Evolutionary conservation across 2,797 vertebrate genomes (phyloP).

Genomic region (Yasuhikotakia modesta): DNA sequence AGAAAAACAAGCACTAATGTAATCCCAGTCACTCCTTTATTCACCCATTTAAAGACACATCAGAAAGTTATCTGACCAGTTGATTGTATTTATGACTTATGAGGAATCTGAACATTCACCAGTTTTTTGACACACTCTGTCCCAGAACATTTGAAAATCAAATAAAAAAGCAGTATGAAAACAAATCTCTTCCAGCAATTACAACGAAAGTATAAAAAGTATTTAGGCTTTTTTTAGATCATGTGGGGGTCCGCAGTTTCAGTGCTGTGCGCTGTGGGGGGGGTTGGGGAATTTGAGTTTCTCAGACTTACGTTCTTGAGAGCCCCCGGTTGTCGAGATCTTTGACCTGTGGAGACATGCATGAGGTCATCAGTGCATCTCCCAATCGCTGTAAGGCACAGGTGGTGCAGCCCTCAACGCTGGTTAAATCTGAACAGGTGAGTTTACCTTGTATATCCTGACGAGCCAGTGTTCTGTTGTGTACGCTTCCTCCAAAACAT

Average conservation of each 20-base stretch:
- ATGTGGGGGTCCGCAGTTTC: constrained; percentile 77
- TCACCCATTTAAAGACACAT: constrained; percentile 71
- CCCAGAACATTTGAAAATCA: constrained; percentile 62
- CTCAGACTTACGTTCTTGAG: constrained; percentile 86
- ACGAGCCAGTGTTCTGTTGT: constrained; percentile 99
- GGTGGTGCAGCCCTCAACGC: background rate
- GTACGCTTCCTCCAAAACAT: constrained; percentile 96
- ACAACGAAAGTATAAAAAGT: constrained; percentile 83
- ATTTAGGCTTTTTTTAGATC: constrained; percentile 71
- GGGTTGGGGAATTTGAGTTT: constrained; percentile 41
- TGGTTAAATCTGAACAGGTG: background rate
- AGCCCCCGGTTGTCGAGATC: constrained; percentile 96
- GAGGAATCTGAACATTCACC: constrained; percentile 67
- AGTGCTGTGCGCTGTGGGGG: constrained; percentile 78
- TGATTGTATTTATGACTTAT: constrained; percentile 75
- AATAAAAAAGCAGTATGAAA: constrained; percentile 65
- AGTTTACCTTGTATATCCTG: constrained; percentile 96
- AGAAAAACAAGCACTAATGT: background rate
- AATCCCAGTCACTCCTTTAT: constrained; percentile 56
- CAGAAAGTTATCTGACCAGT: constrained; percentile 68
- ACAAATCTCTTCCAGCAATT: constrained; percentile 75
- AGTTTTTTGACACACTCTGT: constrained; percentile 65
- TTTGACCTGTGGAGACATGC: constrained; percentile 81
- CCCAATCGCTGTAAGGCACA: background rate
- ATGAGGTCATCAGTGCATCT: constrained; percentile 19